A percentile compares a stretch with the other conserved stretches of the same genome.
phyloP scores from a whole-genome alignment of 2,888 invertebrate species.

The Helicoverpa assulta region DNA sequence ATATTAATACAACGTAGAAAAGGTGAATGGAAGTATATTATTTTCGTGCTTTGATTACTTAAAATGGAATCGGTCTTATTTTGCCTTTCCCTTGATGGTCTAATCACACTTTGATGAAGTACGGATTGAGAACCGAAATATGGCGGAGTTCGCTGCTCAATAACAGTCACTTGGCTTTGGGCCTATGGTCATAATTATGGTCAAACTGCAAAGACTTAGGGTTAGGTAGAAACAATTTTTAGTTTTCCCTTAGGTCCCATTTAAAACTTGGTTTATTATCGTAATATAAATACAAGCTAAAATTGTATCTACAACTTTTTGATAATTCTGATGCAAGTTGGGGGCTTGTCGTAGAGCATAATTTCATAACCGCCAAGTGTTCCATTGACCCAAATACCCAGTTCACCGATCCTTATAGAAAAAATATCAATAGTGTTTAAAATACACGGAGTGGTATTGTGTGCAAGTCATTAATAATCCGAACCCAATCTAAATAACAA shows the following conservation, averaged over 20 bases:
- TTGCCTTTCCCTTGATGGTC: neutral
- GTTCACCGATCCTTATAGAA: slow-evolving; percentile 36
- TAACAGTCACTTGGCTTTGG: too few species aligned
- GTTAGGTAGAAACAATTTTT: neutral
- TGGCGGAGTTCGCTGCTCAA: too few species aligned
- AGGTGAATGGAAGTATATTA: neutral
- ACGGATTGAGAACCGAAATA: too few species aligned
- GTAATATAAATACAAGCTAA: too few species aligned
- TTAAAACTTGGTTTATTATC: too few species aligned
- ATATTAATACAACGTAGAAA: neutral
- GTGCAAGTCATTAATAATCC: slow-evolving; percentile 66
- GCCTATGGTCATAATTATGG: neutral
- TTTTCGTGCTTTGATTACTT: neutral
- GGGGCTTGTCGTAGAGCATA: slow-evolving; percentile 1
- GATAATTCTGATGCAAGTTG: neutral
- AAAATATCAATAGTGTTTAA: slow-evolving; percentile 46
- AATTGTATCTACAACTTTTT: neutral
- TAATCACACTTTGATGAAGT: neutral
- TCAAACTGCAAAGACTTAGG: neutral
- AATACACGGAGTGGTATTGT: slow-evolving; percentile 48
- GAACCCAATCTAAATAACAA: slow-evolving; percentile 66
- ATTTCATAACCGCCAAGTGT: slow-evolving; percentile 25
- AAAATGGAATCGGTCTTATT: neutral
- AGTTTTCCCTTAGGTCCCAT: neutral
- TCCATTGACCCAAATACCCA: slow-evolving; percentile 39